Evolutionary conservation across 2,797 vertebrate genomes (phyloP).

Genomic region (Xiphorhynchus erythropygius): DNA sequence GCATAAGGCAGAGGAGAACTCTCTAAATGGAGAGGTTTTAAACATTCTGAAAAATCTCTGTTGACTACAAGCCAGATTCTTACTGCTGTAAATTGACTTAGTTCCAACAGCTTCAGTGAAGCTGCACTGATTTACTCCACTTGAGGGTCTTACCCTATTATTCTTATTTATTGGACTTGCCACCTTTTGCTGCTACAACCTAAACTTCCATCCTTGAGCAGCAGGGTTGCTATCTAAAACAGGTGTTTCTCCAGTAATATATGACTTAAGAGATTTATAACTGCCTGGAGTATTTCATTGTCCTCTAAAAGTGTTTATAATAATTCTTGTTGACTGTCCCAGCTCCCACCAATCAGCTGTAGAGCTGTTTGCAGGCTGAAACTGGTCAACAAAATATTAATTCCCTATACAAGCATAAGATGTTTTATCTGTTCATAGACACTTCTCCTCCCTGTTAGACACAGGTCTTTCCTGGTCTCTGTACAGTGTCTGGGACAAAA

Average conservation of each 20-base stretch:
- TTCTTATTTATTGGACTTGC: conserved; percentile 59
- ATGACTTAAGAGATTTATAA: background rate
- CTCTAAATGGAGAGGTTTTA: conserved; percentile 24
- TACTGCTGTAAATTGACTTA: conserved; percentile 43
- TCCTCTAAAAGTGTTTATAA: background rate
- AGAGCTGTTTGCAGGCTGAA: background rate
- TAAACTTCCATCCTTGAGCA: conserved; percentile 23
- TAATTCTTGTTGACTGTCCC: background rate
- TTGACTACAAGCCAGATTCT: conserved; percentile 50
- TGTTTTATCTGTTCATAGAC: background rate
- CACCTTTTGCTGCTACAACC: conserved; percentile 38
- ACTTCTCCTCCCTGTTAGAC: background rate
- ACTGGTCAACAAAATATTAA: background rate
- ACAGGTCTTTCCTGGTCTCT: background rate
- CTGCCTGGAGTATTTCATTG: background rate
- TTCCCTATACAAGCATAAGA: background rate
- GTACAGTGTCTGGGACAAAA: background rate
- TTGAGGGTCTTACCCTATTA: conserved; percentile 27
- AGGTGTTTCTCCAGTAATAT: conserved; percentile 31
- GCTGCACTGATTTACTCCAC: conserved; percentile 39
- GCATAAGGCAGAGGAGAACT: background rate
- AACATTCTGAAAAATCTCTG: conserved; percentile 25
- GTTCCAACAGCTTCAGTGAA: conserved; percentile 42
- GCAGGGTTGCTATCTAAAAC: conserved; percentile 21
- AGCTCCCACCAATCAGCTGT: background rate